Percentiles rank a stretch among this genome's conserved stretches.
phyloP scores from a whole-genome alignment of 2,888 invertebrate species.

The Shargacucullia verbasci region DNA sequence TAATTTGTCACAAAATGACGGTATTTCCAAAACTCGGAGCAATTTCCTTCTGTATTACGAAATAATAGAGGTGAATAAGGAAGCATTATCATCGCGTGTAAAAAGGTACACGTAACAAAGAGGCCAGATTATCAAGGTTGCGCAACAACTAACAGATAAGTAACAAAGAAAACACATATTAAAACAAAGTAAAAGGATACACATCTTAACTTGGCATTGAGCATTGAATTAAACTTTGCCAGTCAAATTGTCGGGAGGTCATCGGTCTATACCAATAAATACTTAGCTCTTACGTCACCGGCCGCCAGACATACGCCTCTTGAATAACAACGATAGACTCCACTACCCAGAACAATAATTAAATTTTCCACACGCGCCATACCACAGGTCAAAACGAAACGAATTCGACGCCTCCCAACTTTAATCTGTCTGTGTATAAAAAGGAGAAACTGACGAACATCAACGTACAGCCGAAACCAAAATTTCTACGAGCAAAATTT shows the following conservation, averaged over 20 bases:
- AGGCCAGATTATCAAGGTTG: conserved; percentile 50
- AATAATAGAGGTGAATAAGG: conserved; percentile 47
- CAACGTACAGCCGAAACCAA: too few relatives aligned
- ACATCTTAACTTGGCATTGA: conserved; percentile 40
- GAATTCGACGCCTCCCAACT: conserved; percentile 67
- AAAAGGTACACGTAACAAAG: conserved; percentile 35
- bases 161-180: conserved; percentile 30
- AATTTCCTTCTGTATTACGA: conserved; percentile 32
- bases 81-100: conserved; percentile 42
- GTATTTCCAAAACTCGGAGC: conserved; percentile 20
- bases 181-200: conserved; percentile 42
- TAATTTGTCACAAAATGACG: conserved; percentile 29
- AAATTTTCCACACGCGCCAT: conserved; percentile 82
- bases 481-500: too few relatives aligned
- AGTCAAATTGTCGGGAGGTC: conserved; percentile 77
- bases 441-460: too few relatives aligned
- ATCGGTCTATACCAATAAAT: conserved; percentile 77
- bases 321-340: conserved; percentile 83
- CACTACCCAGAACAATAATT: conserved; percentile 80
- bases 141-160: conserved; percentile 10
- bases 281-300: conserved; percentile 80
- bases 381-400: conserved; percentile 67
- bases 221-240: conserved; percentile 48
- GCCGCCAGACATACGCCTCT: conserved; percentile 78
- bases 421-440: too few relatives aligned